Base-by-base conservation (phyloP, 2,888 invertebrate species). In the Monochamus alternatus region DNA sequence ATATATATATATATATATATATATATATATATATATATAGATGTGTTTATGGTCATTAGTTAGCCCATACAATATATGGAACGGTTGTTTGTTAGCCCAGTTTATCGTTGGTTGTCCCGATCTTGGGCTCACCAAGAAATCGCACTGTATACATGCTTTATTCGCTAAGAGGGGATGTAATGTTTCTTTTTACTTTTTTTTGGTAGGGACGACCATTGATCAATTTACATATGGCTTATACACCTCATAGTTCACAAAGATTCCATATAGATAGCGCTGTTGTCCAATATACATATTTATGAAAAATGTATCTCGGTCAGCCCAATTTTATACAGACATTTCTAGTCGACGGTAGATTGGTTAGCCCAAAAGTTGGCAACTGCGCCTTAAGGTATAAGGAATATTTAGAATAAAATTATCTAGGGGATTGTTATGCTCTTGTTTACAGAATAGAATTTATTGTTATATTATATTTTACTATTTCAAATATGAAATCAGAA, bases 31-130 rank as follows among this genome's bases (percentile, higher is more conserved):
- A 60, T 60, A 60, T 60, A 60, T 31, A 60, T 60, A 30, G 22
- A 30, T 60, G 31, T 60, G 59, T 60, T 60, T 60, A 60, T 60
- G 59, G 59, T 60, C 59, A 60, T 60, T 60, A 60, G 59, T 60
- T 1, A 60, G 59, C 59, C 59, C 59, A 10, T 60, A 60, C 59
- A 60, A 60, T 60, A 60, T 60, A 60, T 30, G 31, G 7, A 60
- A 30, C 59, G 59, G 59, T 60, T 30, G 59, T 60, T 60, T 60
- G 59, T 22, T 30, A 31, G 59, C 59, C 59, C 59, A 60, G 59
- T 60, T 60, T 31, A 30, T 60, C 59, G 59, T 31, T 60, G 31
- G 59, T 60, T 30, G 59, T 60, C 59, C 59, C 59, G 59, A 31
- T 60, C 30, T 60, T 60, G 59, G 59, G 59, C 59, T 60, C 59